Conservation (phyloP, 2,797 vertebrate genomes). For the Melanotaenia parkinsoni region DNA sequence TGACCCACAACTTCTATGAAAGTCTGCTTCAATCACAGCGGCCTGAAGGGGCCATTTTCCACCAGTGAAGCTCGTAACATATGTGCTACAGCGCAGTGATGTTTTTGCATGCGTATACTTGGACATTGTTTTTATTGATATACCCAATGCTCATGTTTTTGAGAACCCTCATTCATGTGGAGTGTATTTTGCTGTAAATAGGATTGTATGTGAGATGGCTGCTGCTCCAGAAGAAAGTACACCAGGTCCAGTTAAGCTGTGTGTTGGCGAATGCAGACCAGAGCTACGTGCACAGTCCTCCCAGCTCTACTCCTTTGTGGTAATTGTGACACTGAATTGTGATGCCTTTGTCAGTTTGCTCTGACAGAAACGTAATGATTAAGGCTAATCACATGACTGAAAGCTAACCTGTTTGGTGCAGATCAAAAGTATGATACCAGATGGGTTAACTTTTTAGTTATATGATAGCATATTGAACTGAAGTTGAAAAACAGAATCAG, state of each 20-base stretch:
- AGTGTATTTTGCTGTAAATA: constrained; percentile 65
- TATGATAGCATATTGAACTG: no score
- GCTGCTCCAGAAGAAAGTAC: constrained; percentile 82
- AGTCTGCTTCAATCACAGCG: constrained; percentile 73
- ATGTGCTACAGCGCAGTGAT: constrained; percentile 43
- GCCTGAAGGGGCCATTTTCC: constrained; percentile 49
- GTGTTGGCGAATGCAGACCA: constrained; percentile 92
- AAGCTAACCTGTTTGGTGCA: background rate
- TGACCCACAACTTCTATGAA: constrained; percentile 79
- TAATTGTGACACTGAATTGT: constrained; percentile 70
- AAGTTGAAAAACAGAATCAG: background rate
- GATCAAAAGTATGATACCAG: background rate
- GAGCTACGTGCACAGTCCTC: constrained; percentile 91
- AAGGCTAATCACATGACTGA: background rate
- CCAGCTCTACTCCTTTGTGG: constrained; percentile 93
- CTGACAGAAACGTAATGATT: background rate
- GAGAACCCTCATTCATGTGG: constrained; percentile 14
- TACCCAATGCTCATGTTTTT: constrained; percentile 11
- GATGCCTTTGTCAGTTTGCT: constrained; percentile 9
- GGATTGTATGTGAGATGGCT: constrained; percentile 96
- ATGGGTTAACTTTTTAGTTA: background rate
- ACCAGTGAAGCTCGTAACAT: constrained; percentile 30
- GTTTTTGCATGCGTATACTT: constrained; percentile 17
- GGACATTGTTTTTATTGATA: constrained; percentile 40
- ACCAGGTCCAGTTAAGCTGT: constrained; percentile 91